A percentile compares a stretch with the other conserved stretches of the same genome.
Evolutionary conservation across 2,113 vertebrate genomes (phyloP).

Genomic region (Argyrosomus japonicus): DNA sequence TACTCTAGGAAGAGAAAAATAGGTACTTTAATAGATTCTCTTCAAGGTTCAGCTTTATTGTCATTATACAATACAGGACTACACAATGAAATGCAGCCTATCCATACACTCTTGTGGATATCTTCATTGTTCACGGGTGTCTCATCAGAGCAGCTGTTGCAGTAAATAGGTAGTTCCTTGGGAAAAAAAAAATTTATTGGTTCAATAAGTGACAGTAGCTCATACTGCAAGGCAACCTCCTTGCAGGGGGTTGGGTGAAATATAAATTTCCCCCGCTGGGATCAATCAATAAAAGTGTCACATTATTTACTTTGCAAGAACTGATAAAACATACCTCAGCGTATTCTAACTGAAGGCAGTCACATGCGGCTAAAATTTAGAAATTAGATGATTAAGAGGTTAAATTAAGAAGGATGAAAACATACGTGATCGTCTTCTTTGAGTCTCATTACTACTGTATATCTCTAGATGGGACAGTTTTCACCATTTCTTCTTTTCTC

Average conservation of each 20-base stretch:
- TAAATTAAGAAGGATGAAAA: neutral
- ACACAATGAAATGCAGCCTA: neutral
- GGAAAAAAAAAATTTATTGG: neutral
- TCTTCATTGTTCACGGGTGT: too few relatives aligned
- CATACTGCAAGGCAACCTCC: constrained; percentile 1
- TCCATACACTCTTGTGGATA: too few relatives aligned
- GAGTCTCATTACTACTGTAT: neutral
- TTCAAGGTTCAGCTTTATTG: neutral
- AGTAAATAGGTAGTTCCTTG: neutral
- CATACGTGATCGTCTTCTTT: neutral
- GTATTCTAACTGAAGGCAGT: neutral
- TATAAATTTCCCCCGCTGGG: neutral
- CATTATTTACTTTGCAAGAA: neutral
- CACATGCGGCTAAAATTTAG: neutral
- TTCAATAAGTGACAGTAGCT: neutral
- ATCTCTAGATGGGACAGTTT: constrained; percentile 1
- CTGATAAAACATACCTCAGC: neutral
- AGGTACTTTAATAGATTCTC: neutral
- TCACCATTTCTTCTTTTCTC: neutral
- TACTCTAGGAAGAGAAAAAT: neutral
- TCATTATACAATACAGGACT: neutral
- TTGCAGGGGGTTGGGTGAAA: neutral
- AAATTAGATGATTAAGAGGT: neutral
- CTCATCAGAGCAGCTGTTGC: neutral
- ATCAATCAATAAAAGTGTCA: constrained; percentile 15